phyloP scores from a whole-genome alignment of 2,113 vertebrate genomes.

The Cynoglossus semilaevis region DNA sequence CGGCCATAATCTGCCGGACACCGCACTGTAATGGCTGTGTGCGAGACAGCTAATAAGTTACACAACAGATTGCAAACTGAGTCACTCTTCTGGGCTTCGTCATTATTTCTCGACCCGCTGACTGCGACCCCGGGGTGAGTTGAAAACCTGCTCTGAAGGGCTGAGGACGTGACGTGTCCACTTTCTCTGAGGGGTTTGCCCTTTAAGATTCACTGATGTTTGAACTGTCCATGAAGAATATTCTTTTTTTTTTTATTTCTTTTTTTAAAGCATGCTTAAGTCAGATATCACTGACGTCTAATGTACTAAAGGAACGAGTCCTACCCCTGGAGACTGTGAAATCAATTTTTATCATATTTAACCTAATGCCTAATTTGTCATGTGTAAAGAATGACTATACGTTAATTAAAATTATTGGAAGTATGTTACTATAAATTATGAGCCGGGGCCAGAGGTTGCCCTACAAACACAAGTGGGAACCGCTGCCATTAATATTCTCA shows the following conservation, averaged over 20 bases:
- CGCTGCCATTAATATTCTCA: constrained; percentile 34
- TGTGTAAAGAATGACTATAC: not conserved
- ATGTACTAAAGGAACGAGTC: too few species aligned
- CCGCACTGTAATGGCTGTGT: constrained; percentile 48
- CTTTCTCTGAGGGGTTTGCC: not conserved
- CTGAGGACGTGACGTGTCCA: constrained; percentile 6
- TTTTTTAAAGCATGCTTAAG: too few species aligned
- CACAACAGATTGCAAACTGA: constrained; percentile 51
- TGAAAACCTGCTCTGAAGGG: constrained; percentile 26
- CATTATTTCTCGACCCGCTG: constrained; percentile 40
- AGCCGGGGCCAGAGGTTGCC: not conserved
- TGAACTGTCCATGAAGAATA: not conserved
- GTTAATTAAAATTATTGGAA: not conserved
- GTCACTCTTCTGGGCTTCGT: constrained; percentile 48
- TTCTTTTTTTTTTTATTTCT: too few species aligned
- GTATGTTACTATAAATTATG: constrained; percentile 3
- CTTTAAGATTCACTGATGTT: not conserved
- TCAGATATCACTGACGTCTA: not conserved
- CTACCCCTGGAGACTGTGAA: not conserved
- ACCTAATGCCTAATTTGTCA: too few species aligned
- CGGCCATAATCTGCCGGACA: constrained; percentile 59
- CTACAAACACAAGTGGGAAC: constrained; percentile 10
- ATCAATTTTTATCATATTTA: too few species aligned
- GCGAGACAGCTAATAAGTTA: constrained; percentile 59
- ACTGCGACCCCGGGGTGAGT: constrained; percentile 38